Conservation (phyloP, 2,113 vertebrate species). For the Raja brachyura region DNA sequence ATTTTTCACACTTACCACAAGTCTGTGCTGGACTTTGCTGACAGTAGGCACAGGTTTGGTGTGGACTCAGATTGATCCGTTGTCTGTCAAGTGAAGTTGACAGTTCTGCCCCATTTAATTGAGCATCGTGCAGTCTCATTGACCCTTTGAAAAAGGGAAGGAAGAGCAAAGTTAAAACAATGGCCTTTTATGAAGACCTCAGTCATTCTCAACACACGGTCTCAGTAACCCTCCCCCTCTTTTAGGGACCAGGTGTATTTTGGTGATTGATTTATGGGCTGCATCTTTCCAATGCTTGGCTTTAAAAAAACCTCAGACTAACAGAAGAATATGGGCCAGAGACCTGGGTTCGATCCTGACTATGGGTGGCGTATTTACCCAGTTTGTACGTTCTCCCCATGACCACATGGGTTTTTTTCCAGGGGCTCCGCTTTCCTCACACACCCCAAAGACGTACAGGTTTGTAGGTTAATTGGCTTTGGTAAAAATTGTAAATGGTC, state of each 20-base stretch:
- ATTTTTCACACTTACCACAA: constrained; percentile 64
- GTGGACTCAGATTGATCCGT: constrained; percentile 59
- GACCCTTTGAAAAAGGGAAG: constrained; percentile 55
- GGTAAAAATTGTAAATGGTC: too few species aligned
- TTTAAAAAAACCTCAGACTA: neutral
- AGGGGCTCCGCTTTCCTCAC: too few species aligned
- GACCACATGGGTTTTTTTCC: too few species aligned
- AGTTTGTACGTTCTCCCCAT: too few species aligned
- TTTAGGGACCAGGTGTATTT: neutral
- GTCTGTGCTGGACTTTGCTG: constrained; percentile 62
- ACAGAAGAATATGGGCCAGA: neutral
- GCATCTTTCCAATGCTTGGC: neutral
- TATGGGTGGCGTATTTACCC: too few species aligned
- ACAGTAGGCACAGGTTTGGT: constrained; percentile 70
- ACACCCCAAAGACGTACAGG: too few species aligned
- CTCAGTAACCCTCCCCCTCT: neutral
- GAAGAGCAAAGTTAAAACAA: neutral
- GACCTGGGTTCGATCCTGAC: too few species aligned
- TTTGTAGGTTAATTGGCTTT: too few species aligned
- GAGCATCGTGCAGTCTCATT: constrained; percentile 71
- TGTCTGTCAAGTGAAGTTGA: constrained; percentile 70
- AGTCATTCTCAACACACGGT: neutral
- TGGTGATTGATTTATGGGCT: neutral
- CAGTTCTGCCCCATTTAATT: constrained; percentile 75
- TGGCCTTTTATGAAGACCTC: neutral